phyloP scores from a whole-genome alignment of 2,113 vertebrate genomes.

The Agelaius phoeniceus region DNA sequence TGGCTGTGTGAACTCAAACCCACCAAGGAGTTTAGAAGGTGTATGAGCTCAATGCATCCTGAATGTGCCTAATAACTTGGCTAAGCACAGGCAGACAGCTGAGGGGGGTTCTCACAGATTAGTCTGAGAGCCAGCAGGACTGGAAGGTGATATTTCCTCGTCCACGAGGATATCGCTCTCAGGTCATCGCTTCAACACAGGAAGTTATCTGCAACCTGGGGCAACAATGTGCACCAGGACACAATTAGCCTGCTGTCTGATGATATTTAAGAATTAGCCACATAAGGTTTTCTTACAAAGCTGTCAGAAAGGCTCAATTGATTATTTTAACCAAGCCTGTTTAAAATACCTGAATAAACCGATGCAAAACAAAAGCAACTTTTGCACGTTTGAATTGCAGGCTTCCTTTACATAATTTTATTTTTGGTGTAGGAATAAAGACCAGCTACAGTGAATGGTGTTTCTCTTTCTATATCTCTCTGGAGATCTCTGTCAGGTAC shows the following conservation, averaged over 20 bases:
- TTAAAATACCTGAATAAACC: slow-evolving; percentile 12
- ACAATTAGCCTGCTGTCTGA: slow-evolving; percentile 68
- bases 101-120: slow-evolving; percentile 20
- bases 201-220: slow-evolving; percentile 64
- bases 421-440: background rate
- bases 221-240: background rate
- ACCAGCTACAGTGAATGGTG: background rate
- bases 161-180: slow-evolving; percentile 17
- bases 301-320: slow-evolving; percentile 19
- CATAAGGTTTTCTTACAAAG: slow-evolving; percentile 4
- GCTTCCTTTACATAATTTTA: background rate
- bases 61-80: background rate
- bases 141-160: slow-evolving; percentile 71
- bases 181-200: slow-evolving; percentile 52
- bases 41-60: background rate
- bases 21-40: background rate
- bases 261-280: slow-evolving; percentile 59
- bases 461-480: background rate
- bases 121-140: slow-evolving; percentile 31
- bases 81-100: slow-evolving; percentile 18
- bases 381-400: background rate
- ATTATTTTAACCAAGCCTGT: background rate
- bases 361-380: background rate
- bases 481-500: background rate
- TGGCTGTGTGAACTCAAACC: background rate